Conservation (phyloP, 1,140 invertebrate species). For the Heterodera carotae region DNA sequence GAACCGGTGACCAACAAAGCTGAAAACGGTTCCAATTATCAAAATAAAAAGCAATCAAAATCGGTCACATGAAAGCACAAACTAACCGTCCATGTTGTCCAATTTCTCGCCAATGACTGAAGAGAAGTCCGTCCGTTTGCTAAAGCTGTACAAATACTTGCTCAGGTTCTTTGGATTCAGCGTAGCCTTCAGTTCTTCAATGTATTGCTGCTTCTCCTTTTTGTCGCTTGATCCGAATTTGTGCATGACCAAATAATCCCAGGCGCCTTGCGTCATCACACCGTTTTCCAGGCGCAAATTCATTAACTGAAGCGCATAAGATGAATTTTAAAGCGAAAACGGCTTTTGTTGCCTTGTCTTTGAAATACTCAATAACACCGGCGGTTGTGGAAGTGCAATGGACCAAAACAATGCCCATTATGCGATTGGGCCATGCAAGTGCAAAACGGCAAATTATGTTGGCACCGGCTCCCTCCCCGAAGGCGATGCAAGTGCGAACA, state of each 20-base stretch:
- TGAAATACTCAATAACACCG: constrained; percentile 82
- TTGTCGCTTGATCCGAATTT: constrained; percentile 82
- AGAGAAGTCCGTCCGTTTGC: constrained; percentile 61
- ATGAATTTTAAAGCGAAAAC: neutral
- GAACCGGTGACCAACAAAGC: constrained; percentile 80
- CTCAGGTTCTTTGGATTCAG: constrained; percentile 81
- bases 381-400: constrained; percentile 83
- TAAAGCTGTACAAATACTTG: constrained; percentile 64
- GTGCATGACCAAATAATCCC: constrained; percentile 82
- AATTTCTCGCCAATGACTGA: constrained; percentile 61
- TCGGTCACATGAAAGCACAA: neutral
- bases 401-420: constrained; percentile 75
- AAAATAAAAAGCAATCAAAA: constrained; percentile 66
- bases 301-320: constrained; percentile 70
- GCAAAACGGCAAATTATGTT: constrained; percentile 84
- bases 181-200: constrained; percentile 76
- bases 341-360: constrained; percentile 73
- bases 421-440: constrained; percentile 76
- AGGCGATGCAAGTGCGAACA: constrained; percentile 74
- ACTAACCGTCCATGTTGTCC: constrained; percentile 44
- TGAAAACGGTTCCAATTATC: constrained; percentile 72
- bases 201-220: constrained; percentile 77
- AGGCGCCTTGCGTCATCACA: constrained; percentile 76
- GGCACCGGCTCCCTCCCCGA: constrained; percentile 85
- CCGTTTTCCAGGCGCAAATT: constrained; percentile 73